phyloP scores from a whole-genome alignment of 2,797 vertebrate genomes.

The Eptatretus atami region DNA sequence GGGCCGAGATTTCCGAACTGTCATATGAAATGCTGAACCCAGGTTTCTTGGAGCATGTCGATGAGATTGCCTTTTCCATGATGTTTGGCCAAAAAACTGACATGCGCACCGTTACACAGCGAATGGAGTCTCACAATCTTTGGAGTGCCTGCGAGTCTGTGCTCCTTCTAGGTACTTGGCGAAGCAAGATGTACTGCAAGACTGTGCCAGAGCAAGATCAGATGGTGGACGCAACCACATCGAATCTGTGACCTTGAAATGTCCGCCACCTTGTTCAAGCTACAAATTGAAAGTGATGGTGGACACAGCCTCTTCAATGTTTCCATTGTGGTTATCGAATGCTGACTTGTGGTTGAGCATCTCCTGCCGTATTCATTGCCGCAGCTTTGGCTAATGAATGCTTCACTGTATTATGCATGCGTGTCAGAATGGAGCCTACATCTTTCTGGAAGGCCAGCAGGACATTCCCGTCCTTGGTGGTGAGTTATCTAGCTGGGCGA shows the following conservation, averaged over 20 bases:
- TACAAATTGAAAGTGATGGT: constrained; percentile 6
- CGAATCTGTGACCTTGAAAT: constrained; percentile 7
- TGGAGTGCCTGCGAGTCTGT: constrained; percentile 7
- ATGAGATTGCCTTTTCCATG: too few relatives aligned
- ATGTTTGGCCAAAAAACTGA: too few relatives aligned
- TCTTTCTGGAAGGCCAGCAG: constrained; percentile 7
- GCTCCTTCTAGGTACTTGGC: constrained; percentile 7
- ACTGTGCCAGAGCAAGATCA: constrained; percentile 2
- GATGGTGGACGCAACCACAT: background rate
- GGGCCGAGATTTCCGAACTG: too few relatives aligned
- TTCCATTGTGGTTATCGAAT: constrained; percentile 7
- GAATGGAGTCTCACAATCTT: constrained; percentile 7
- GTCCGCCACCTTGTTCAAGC: constrained; percentile 7
- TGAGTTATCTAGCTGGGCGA: constrained; percentile 6
- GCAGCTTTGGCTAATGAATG: constrained; percentile 7
- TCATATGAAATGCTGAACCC: too few relatives aligned
- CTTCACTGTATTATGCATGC: constrained; percentile 6
- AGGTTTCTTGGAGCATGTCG: too few relatives aligned
- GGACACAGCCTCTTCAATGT: constrained; percentile 5
- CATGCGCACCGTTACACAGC: constrained; percentile 5
- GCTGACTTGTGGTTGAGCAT: constrained; percentile 7
- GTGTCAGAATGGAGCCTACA: background rate
- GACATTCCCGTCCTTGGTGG: constrained; percentile 5
- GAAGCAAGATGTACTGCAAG: background rate
- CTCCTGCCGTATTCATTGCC: background rate